A percentile compares a stretch with the other conserved stretches of the same genome.
These are phyloP conservation scores for Agriopis marginaria DNA, from an alignment of 2,888 invertebrate genomes.

Conservation along the genomic window DNA sequence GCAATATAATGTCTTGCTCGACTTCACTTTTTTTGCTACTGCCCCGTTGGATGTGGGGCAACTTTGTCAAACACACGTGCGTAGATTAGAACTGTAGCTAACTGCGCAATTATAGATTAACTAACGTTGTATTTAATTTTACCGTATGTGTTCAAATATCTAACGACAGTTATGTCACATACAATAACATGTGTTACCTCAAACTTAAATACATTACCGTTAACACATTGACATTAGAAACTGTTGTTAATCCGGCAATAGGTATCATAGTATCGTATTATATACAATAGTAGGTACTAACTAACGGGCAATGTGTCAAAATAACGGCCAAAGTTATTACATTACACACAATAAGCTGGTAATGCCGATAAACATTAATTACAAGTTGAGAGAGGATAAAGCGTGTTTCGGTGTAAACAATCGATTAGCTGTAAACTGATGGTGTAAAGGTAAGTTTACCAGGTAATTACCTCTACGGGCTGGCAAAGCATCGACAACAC, in stretches of 20 bases:
- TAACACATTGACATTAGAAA: slow-evolving; percentile 27
- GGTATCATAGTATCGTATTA: slow-evolving; percentile 30
- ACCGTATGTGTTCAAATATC: too few relatives aligned
- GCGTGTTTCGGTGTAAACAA: slow-evolving; percentile 30
- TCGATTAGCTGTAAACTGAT: slow-evolving; percentile 29
- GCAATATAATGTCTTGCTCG: too few relatives aligned
- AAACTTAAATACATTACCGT: slow-evolving; percentile 13
- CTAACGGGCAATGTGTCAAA: slow-evolving; percentile 52
- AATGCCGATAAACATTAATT: slow-evolving; percentile 49
- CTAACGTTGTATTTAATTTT: too few relatives aligned
- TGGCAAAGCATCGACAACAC: too few relatives aligned
- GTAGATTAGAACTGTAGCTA: too few relatives aligned
- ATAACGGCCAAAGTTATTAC: slow-evolving; percentile 57
- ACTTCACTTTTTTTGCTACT: too few relatives aligned
- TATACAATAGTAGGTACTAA: slow-evolving; percentile 4
- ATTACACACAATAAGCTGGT: slow-evolving; percentile 57
- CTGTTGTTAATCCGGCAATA: slow-evolving; percentile 42
- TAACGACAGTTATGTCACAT: neutral
- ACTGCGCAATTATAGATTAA: too few relatives aligned
- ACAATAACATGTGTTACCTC: slow-evolving; percentile 15
- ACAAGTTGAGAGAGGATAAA: slow-evolving; percentile 43
- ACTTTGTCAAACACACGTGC: too few relatives aligned
- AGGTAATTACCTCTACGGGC: neutral
- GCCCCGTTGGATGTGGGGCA: too few relatives aligned
- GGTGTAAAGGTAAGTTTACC: slow-evolving; percentile 2